Percentiles rank a stretch among this genome's conserved stretches.
These are phyloP conservation scores for Sitobion miscanthi DNA, from an alignment of 1,140 invertebrate genomes.

Conservation along the genomic window DNA sequence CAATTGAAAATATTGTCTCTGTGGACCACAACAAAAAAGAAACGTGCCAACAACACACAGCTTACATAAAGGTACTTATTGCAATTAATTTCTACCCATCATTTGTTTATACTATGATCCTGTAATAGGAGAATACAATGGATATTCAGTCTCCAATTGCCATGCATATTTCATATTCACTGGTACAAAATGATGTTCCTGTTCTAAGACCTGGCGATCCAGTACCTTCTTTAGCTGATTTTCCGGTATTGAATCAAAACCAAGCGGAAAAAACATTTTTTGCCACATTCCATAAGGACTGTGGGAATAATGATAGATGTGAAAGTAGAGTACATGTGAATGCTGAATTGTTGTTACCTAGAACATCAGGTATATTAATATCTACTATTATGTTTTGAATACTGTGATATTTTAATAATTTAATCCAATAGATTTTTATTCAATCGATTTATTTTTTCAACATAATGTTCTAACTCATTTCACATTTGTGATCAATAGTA, in stretches of 20 bases:
- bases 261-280: slow-evolving; percentile 81
- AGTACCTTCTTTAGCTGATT: slow-evolving; percentile 76
- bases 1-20: slow-evolving; percentile 62
- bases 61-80: slow-evolving; percentile 74
- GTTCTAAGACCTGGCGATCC: slow-evolving; percentile 66
- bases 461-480: background rate
- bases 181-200: slow-evolving; percentile 74
- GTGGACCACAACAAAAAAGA: slow-evolving; percentile 58
- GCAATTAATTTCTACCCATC: background rate
- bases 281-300: slow-evolving; percentile 91
- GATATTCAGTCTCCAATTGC: slow-evolving; percentile 85
- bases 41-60: slow-evolving; percentile 76
- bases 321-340: slow-evolving; percentile 80
- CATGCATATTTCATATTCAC: slow-evolving; percentile 83
- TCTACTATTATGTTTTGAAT: background rate
- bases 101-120: background rate
- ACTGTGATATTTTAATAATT: background rate
- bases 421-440: background rate
- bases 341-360: slow-evolving; percentile 69
- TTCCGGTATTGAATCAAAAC: slow-evolving; percentile 88
- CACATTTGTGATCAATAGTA: background rate
- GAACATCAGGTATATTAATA: slow-evolving; percentile 10
- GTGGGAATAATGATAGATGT: slow-evolving; percentile 87
- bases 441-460: background rate
- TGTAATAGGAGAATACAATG: slow-evolving; percentile 73